Evolutionary conservation across 2,797 vertebrate species (phyloP).

Genomic region (Rhabdophis nuchalis): DNA sequence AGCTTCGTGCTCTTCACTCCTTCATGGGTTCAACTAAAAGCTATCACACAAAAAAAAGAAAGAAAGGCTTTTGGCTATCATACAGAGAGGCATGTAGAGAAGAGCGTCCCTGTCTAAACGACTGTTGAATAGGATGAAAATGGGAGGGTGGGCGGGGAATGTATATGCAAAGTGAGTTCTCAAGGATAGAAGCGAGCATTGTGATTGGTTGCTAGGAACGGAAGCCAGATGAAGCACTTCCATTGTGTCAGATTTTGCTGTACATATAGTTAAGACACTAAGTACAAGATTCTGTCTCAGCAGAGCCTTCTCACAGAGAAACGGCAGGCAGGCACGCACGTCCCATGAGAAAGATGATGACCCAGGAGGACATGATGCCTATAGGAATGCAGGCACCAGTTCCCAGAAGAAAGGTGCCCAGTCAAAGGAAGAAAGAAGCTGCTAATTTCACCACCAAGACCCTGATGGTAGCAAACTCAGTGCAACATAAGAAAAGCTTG

Average conservation of each 20-base stretch:
- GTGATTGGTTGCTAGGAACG: constrained; percentile 24
- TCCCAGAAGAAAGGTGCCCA: background rate
- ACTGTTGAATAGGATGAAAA: background rate
- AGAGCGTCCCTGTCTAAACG: background rate
- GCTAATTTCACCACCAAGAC: background rate
- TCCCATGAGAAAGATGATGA: background rate
- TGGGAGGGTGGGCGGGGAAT: background rate
- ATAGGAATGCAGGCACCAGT: background rate
- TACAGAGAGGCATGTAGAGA: background rate
- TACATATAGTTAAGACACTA: background rate
- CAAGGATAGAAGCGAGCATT: background rate
- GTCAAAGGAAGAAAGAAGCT: background rate
- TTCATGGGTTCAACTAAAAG: background rate
- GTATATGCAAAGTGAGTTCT: constrained; percentile 1
- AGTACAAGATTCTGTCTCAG: background rate
- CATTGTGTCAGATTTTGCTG: background rate
- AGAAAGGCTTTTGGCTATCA: background rate
- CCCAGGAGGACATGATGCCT: background rate
- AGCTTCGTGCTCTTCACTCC: background rate
- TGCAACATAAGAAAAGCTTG: background rate
- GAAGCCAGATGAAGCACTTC: background rate
- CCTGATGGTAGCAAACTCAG: background rate
- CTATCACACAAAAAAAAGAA: background rate
- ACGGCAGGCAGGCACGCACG: background rate
- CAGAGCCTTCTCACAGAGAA: background rate